Conservation (phyloP, 2,888 invertebrate genomes). For the Bruchidius siliquastri region DNA sequence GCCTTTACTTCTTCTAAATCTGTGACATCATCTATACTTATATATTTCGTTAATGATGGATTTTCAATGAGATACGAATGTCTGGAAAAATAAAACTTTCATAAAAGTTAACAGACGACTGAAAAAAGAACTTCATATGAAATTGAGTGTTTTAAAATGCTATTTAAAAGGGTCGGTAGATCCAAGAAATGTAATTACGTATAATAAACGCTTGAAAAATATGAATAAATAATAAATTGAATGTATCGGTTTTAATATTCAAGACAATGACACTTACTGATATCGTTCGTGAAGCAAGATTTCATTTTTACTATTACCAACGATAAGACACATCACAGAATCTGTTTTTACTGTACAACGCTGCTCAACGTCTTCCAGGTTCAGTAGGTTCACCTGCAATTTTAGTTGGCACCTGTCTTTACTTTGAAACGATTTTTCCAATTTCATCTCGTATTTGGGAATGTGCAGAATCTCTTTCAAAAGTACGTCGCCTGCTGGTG, state of each 20-base stretch:
- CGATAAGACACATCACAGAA: constrained; percentile 56
- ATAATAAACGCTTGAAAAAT: too few relatives aligned
- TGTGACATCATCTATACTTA: constrained; percentile 45
- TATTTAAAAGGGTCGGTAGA: too few relatives aligned
- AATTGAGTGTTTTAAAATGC: too few relatives aligned
- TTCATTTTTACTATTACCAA: constrained; percentile 63
- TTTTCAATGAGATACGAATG: constrained; percentile 45
- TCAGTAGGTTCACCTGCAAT: constrained; percentile 40
- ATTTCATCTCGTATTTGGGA: constrained; percentile 57
- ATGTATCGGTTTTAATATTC: too few relatives aligned
- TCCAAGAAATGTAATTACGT: too few relatives aligned
- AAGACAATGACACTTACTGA: constrained; percentile 46
- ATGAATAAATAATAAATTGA: too few relatives aligned
- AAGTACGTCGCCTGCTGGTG: constrained; percentile 67
- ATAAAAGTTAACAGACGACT: constrained; percentile 7
- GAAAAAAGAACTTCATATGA: constrained; percentile 5
- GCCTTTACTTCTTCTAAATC: constrained; percentile 49
- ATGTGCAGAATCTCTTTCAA: constrained; percentile 58
- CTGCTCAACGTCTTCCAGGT: constrained; percentile 47
- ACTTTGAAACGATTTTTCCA: constrained; percentile 34
- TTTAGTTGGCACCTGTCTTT: constrained; percentile 9
- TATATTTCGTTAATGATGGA: constrained; percentile 44
- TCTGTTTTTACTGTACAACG: constrained; percentile 50
- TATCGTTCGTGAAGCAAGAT: constrained; percentile 54
- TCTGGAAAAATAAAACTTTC: constrained; percentile 28